These are phyloP conservation scores for Cataglyphis albicans DNA, from an alignment of 2,888 invertebrate genomes.

Conservation along the genomic window DNA sequence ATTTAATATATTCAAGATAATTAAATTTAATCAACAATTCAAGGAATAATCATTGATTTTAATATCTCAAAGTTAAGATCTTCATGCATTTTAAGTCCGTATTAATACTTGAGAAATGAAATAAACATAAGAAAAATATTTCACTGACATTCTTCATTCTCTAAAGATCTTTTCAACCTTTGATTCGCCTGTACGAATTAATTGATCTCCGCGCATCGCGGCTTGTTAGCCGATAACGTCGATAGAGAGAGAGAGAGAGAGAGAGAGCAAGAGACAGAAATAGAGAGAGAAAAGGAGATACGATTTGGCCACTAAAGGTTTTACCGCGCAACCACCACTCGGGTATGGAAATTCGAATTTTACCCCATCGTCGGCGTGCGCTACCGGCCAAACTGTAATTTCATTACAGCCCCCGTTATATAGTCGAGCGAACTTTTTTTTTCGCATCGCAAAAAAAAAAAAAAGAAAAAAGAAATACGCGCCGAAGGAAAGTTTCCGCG, in stretches of 20 bases:
- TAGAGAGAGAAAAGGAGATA: not conserved
- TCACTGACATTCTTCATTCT: slow-evolving; percentile 16
- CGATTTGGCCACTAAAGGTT: slow-evolving; percentile 49
- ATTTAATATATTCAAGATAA: not conserved
- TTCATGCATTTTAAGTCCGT: not conserved
- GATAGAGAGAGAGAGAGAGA: not conserved
- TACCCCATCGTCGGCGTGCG: slow-evolving; percentile 32
- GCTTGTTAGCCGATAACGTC: slow-evolving; percentile 16
- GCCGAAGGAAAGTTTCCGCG: slow-evolving; percentile 13
- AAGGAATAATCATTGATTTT: not conserved
- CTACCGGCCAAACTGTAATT: slow-evolving; percentile 46
- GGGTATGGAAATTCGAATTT: slow-evolving; percentile 56
- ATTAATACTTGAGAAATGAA: not conserved
- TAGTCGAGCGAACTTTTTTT: slow-evolving; percentile 27
- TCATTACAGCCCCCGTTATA: slow-evolving; percentile 47
- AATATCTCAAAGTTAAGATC: not conserved
- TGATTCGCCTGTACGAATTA: slow-evolving; percentile 41
- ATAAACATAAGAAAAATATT: not conserved
- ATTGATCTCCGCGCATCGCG: slow-evolving; percentile 38
- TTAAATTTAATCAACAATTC: not conserved
- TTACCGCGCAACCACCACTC: slow-evolving; percentile 49
- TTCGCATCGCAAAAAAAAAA: not conserved
- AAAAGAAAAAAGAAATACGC: slow-evolving; percentile 11
- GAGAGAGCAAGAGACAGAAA: not conserved
- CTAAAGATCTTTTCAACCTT: slow-evolving; percentile 41